These are phyloP conservation scores for Lithobates pipiens DNA, from an alignment of 2,797 vertebrate species.

Conservation along the genomic window DNA sequence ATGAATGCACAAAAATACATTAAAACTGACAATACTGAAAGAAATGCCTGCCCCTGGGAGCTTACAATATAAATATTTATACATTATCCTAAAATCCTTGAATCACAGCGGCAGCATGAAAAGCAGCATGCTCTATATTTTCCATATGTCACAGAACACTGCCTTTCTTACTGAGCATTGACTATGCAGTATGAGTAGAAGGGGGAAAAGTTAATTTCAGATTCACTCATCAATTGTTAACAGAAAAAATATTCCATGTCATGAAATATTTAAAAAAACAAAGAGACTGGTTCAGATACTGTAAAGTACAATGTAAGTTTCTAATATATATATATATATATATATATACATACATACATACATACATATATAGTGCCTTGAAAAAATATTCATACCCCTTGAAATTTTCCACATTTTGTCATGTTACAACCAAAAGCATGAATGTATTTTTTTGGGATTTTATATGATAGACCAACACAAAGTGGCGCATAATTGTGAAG, in stretches of 20 bases:
- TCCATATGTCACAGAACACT: conserved; percentile 51
- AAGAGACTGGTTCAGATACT: no score
- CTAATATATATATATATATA: no score
- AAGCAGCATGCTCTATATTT: conserved; percentile 50
- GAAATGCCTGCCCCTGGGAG: conserved; percentile 51
- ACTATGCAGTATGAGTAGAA: background rate
- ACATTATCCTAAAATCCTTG: conserved; percentile 47
- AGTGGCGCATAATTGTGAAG: no score
- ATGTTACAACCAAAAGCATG: no score
- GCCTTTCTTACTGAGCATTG: conserved; percentile 24
- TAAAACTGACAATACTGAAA: conserved; percentile 47
- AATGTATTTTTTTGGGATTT: no score
- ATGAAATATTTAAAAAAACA: background rate
- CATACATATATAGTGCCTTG: no score
- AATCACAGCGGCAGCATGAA: conserved; percentile 55
- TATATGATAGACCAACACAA: no score
- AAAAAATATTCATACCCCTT: no score
- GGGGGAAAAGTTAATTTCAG: background rate
- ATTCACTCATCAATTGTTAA: background rate
- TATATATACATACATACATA: no score
- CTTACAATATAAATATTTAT: conserved; percentile 60
- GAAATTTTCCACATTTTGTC: no score
- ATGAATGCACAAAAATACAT: conserved; percentile 33
- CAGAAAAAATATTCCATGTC: background rate
- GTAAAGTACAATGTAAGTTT: no score